These are phyloP conservation scores for Gadopsis marmoratus DNA, from an alignment of 2,797 vertebrate species.

Conservation along the genomic window DNA sequence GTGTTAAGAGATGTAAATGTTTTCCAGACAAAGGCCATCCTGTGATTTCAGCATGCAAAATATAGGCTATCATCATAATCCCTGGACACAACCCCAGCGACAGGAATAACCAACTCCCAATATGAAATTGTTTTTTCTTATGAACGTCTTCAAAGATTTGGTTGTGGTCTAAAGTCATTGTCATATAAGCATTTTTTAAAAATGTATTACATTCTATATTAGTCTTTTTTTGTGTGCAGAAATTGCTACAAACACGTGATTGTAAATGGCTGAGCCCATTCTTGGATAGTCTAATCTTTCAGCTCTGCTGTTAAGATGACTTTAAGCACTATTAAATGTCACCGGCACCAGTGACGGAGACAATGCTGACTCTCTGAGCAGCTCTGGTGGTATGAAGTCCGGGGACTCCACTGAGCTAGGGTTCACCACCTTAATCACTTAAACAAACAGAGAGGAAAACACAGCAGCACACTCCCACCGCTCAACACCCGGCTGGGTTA, in stretches of 20 bases:
- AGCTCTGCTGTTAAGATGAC: constrained; percentile 11
- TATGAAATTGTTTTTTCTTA: constrained; percentile 11
- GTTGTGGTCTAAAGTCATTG: constrained; percentile 6
- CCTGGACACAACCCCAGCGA: constrained; percentile 62
- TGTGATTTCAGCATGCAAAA: constrained; percentile 86
- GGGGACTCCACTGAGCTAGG: constrained; percentile 49
- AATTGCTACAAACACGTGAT: background rate
- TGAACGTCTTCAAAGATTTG: background rate
- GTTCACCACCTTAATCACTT: constrained; percentile 74
- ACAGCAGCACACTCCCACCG: constrained; percentile 65
- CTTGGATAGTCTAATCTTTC: background rate
- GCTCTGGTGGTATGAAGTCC: constrained; percentile 45
- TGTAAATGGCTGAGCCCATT: background rate
- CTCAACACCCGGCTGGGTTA: constrained; percentile 64
- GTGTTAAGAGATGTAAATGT: constrained; percentile 88
- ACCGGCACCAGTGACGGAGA: constrained; percentile 11
- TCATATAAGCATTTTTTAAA: background rate
- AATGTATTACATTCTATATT: background rate
- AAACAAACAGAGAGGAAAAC: constrained; percentile 72
- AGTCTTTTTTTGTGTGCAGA: background rate
- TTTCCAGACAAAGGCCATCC: constrained; percentile 71
- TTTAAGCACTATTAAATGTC: constrained; percentile 23
- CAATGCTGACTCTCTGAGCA: constrained; percentile 26
- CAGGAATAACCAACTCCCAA: constrained; percentile 51
- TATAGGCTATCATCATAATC: constrained; percentile 63